These are phyloP conservation scores for Pterobdella sp. DNA, from an alignment of 2,888 invertebrate species.

Conservation along the genomic window DNA sequence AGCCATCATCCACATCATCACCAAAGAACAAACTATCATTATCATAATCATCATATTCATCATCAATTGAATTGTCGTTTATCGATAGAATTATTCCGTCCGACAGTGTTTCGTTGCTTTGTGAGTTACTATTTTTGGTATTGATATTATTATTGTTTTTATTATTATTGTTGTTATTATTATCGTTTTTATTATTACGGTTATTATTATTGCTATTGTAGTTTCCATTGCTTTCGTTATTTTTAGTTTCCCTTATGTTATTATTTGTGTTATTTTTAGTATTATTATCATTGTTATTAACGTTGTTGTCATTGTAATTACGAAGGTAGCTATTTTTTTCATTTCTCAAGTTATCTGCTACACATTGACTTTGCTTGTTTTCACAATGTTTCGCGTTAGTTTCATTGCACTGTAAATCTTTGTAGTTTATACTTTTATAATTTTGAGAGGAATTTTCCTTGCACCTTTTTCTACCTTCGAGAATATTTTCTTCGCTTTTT, in stretches of 20 bases:
- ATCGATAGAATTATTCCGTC: too few relatives aligned
- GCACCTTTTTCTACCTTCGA: too few relatives aligned
- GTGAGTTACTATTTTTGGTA: slow-evolving; percentile 2
- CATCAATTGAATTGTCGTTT: too few relatives aligned
- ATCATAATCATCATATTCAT: not conserved
- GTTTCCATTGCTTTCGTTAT: not conserved
- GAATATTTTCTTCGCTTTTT: too few relatives aligned
- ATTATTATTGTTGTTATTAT: too few relatives aligned
- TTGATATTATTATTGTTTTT: slow-evolving; percentile 1
- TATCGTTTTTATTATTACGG: not conserved
- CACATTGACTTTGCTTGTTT: not conserved
- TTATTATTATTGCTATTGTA: not conserved
- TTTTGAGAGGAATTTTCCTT: too few relatives aligned
- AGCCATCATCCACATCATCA: not conserved
- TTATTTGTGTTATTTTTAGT: slow-evolving; percentile 7
- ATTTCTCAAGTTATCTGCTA: not conserved
- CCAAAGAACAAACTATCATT: not conserved
- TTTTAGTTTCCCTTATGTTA: too few relatives aligned
- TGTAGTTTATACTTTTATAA: too few relatives aligned
- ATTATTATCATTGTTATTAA: not conserved
- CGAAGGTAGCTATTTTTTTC: not conserved
- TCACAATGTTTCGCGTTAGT: too few relatives aligned
- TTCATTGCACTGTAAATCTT: too few relatives aligned
- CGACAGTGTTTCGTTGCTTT: too few relatives aligned
- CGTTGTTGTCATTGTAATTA: not conserved